Conservation (phyloP, 2,797 vertebrate species). For the Brachyalestes nurse region DNA sequence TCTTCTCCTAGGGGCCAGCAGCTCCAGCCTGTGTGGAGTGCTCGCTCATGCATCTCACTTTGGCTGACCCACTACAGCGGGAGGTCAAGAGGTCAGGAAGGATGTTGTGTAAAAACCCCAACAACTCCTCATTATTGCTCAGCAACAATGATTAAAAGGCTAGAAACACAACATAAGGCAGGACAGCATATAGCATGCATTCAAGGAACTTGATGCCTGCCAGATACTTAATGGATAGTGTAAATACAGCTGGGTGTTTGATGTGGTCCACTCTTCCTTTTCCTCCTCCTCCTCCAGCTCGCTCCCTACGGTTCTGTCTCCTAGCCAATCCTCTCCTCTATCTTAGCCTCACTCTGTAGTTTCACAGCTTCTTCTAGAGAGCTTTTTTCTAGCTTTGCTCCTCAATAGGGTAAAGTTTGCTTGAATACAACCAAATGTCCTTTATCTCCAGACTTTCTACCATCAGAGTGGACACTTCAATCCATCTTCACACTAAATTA, state of each 20-base stretch:
- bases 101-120: neutral
- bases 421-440: neutral
- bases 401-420: neutral
- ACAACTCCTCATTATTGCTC: slow-evolving; percentile 1
- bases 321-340: too few relatives aligned
- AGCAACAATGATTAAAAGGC: slow-evolving; percentile 37
- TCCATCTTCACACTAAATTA: neutral
- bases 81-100: neutral
- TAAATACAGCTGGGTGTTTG: slow-evolving; percentile 59
- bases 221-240: slow-evolving; percentile 12
- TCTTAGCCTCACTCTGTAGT: neutral
- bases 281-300: neutral
- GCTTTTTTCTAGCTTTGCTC: neutral
- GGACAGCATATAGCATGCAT: slow-evolving; percentile 25
- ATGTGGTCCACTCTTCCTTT: slow-evolving; percentile 22
- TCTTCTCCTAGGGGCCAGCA: neutral
- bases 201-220: slow-evolving; percentile 23
- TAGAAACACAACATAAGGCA: slow-evolving; percentile 20
- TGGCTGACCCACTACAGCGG: neutral
- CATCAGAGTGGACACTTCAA: neutral
- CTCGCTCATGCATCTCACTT: neutral
- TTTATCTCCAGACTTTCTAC: neutral
- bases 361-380: neutral
- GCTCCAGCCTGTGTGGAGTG: slow-evolving; percentile 1
- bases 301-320: neutral